Base-by-base conservation (phyloP, 2,797 vertebrate genomes). In the Agapornis canus region DNA sequence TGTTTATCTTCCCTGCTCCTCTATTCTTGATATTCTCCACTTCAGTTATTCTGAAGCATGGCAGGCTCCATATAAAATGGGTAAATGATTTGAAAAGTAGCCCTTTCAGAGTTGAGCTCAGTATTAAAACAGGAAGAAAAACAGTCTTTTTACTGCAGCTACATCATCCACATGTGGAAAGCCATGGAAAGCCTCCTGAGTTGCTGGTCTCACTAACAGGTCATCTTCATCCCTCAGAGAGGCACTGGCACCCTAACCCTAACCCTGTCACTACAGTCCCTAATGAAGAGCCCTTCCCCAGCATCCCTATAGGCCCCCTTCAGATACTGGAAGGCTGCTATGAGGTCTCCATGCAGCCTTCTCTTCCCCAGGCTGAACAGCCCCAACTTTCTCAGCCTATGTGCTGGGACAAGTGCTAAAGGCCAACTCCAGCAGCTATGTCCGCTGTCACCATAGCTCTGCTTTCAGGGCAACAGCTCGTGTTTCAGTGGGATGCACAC, bases 1-100 rank as follows among this genome's bases (percentile, higher is more conserved):
- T 56, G 39, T 93, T 96, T 88, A 59, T 96, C 80, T 96, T 72
- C 70, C 63, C 66, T 32, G 63, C 73, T 92, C 63, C 66, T 90
- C 54, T 49, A 7, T 65, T 83, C 88, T 89, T 72, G 45, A 79
- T 45, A 71, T 69, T 76, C 92, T 69, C 83, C 86, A 80, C 57
- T 82, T 87, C 56, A 56, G 64, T 60, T 86, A 76, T 57, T 81
- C 77, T 86, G 82, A 87, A 91, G 57, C 22, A 51, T 83, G 69
- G 45, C 64, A 92, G 48, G 26, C 45, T 92, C 54, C 10, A 2
- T 49, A 31, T 22, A 35, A 59, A 86, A 71, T 0, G 48, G 42
- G 54, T 11, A 42, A 83, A 81, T 21, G 3, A 37, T 90, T 79
- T 92, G 0, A 72, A 75, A 92, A 82, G 31, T 37, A 52, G 43